A percentile compares a stretch with the other conserved stretches of the same genome.
phyloP scores from a whole-genome alignment of 2,888 invertebrate species.

The Halictus quadricinctus region DNA sequence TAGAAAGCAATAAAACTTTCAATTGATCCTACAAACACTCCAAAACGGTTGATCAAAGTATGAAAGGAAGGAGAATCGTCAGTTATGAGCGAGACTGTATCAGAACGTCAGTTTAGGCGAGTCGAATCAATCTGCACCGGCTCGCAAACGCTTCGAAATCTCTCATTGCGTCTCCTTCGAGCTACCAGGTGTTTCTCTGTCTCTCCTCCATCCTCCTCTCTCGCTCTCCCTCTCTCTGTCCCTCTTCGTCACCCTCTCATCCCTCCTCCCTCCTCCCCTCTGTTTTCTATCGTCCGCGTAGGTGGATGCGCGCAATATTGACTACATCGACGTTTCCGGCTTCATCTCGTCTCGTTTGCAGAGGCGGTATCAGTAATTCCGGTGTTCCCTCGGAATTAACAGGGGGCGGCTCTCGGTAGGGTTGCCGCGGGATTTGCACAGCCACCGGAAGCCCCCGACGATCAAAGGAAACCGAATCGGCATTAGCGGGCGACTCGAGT shows the following conservation, averaged over 20 bases:
- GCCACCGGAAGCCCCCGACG: slow-evolving; percentile 48
- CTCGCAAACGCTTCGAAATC: slow-evolving; percentile 56
- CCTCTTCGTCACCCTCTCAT: neutral
- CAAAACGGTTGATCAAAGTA: neutral
- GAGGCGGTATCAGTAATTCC: slow-evolving; percentile 53
- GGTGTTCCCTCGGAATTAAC: slow-evolving; percentile 56
- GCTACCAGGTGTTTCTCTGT: neutral
- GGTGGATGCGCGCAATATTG: slow-evolving; percentile 33
- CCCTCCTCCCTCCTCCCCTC: neutral
- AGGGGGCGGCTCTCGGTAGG: slow-evolving; percentile 23
- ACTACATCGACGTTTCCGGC: slow-evolving; percentile 37
- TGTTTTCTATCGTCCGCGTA: slow-evolving; percentile 11
- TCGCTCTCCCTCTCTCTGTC: neutral
- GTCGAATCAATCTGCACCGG: slow-evolving; percentile 71
- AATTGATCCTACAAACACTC: neutral
- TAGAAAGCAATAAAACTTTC: neutral
- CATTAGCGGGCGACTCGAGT: slow-evolving; percentile 28
- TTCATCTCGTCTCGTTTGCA: slow-evolving; percentile 46
- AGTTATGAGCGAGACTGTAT: slow-evolving; percentile 13
- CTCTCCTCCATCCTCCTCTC: neutral
- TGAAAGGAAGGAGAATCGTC: neutral
- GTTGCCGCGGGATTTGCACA: slow-evolving; percentile 50
- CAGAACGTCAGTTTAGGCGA: slow-evolving; percentile 55
- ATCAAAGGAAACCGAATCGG: slow-evolving; percentile 59
- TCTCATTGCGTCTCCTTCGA: slow-evolving; percentile 36